Conservation (phyloP, 2,888 invertebrate species). For the Sphaerophoria rueppellii region DNA sequence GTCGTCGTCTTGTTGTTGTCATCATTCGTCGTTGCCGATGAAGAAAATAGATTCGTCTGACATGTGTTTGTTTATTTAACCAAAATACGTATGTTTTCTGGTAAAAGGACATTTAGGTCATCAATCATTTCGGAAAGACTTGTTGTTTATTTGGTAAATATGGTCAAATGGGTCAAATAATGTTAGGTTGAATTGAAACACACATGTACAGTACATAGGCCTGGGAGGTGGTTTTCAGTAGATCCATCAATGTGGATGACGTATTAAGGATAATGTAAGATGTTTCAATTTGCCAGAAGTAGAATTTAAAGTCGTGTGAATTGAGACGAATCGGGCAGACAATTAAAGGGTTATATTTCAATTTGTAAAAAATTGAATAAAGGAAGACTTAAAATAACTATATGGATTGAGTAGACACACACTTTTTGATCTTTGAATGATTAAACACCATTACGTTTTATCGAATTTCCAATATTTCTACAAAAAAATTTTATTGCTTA, state of each 20-base stretch:
- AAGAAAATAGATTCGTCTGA: background rate
- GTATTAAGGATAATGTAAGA: too few relatives aligned
- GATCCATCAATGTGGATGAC: background rate
- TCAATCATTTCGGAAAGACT: slow-evolving; percentile 6
- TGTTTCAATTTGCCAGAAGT: too few relatives aligned
- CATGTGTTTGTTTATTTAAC: background rate
- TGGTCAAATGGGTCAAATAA: slow-evolving; percentile 10
- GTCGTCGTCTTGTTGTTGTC: background rate
- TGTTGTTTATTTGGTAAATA: slow-evolving; percentile 5
- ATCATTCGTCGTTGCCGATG: background rate
- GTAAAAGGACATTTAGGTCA: slow-evolving; percentile 3
- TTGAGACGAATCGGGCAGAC: too few relatives aligned
- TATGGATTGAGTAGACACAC: too few relatives aligned
- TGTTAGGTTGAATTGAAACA: background rate
- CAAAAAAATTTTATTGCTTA: background rate
- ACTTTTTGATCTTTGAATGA: too few relatives aligned
- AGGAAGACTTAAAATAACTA: too few relatives aligned
- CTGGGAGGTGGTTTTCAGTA: background rate
- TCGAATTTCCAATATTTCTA: background rate
- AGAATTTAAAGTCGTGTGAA: too few relatives aligned
- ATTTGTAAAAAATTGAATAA: too few relatives aligned
- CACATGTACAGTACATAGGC: background rate
- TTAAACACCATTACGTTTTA: background rate
- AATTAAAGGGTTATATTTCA: too few relatives aligned
- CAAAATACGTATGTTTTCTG: background rate